Base-by-base conservation (phyloP, 1,140 invertebrate genomes). In the Calephelis nemesis region DNA sequence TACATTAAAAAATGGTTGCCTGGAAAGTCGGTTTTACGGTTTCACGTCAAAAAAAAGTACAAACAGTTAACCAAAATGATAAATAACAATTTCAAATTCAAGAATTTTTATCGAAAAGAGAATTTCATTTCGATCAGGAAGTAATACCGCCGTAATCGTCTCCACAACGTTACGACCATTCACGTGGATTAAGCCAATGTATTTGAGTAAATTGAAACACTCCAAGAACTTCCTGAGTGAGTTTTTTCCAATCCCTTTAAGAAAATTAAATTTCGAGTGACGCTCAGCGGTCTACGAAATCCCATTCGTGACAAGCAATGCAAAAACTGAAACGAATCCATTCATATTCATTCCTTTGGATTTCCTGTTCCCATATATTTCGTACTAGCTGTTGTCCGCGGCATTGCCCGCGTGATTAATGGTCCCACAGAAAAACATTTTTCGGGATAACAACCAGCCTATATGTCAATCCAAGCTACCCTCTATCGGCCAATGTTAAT, bases 141-240 rank as follows among this genome's bases (percentile, higher is more conserved):
- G 47, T 63, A 49, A 47, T 19, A 40, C 60, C 60, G 48, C 63
- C 13, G 47, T 62, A 65, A 47, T 65, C 63, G 63, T 69, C 15
- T 64, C 64, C 54, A 58, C 54, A 58, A 19, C 54, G 10, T 58
- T 58, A 10, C 12, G 30, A 39, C 54, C 54, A 58, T 40, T 58
- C 54, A 39, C 15, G 54, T 58, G 30, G 30, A 6, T 30, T 6
- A 12, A 58, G 19, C 39, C 54, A 58, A 58, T 58, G 54, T 58
- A 58, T 58, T 58, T 58, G 10, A 58, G 30, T 58, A 58, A 58
- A 58, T 58, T 58, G 54, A 39, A 58, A 39, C 5, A 39, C 54
- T 39, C 30, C 54, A 58, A 58, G 30, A 39, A 58, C 30, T 58
- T 58, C 39, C 54, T 11, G 54, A 11, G 54, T 58, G 39, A 11